These are phyloP conservation scores for Microcebus griseorufus DNA, from an alignment of 2,113 vertebrate genomes.

Conservation along the genomic window DNA sequence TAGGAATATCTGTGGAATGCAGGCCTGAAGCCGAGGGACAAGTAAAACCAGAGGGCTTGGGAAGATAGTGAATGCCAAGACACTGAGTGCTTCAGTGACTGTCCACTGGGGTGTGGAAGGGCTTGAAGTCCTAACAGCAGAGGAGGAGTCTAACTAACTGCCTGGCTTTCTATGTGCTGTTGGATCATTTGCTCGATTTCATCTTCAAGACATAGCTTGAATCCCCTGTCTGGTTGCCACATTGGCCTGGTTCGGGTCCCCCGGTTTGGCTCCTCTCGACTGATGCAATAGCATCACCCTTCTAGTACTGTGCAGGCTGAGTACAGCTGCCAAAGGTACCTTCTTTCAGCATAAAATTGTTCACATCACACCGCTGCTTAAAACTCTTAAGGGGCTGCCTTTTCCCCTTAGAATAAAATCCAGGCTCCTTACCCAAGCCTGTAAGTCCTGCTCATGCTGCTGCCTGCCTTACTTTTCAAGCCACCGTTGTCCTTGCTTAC, in stretches of 20 bases:
- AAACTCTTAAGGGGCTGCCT: not conserved
- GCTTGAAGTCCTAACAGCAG: not conserved
- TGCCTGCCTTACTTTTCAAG: not conserved
- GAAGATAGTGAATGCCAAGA: not conserved
- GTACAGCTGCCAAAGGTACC: too few relatives aligned
- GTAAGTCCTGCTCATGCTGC: too few relatives aligned
- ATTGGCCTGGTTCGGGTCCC: not conserved
- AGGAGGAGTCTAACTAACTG: not conserved
- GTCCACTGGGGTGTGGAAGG: not conserved
- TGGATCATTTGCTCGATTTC: not conserved
- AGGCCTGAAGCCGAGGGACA: slow-evolving; percentile 49
- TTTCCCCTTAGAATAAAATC: not conserved
- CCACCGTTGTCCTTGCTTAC: not conserved
- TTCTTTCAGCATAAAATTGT: not conserved
- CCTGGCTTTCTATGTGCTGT: not conserved
- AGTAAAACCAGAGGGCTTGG: slow-evolving; percentile 45
- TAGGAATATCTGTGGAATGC: slow-evolving; percentile 45
- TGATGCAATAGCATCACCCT: not conserved
- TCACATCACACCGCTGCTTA: not conserved
- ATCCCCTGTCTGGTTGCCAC: not conserved
- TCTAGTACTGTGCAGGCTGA: not conserved
- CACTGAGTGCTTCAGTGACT: not conserved
- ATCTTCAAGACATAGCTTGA: not conserved
- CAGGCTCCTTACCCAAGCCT: not conserved
- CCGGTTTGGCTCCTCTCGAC: not conserved